A percentile compares a stretch with the other conserved stretches of the same genome.
phyloP scores from a whole-genome alignment of 1,140 invertebrate species.

The Druon quercuslanigerum region DNA sequence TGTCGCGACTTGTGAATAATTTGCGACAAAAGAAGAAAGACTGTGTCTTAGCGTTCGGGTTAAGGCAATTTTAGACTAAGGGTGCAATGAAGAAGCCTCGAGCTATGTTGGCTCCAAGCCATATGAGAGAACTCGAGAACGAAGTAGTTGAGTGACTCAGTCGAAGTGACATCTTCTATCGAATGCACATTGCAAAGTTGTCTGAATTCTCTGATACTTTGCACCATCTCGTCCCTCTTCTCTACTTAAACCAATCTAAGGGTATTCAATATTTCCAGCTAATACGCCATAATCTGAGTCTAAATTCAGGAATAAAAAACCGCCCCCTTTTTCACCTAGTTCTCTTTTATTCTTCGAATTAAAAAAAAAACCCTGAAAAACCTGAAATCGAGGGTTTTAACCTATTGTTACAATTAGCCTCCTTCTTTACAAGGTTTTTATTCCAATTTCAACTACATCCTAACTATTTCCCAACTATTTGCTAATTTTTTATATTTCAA shows the following conservation, averaged over 20 bases:
- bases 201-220: slow-evolving; percentile 17
- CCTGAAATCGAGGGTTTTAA: no score
- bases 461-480: no score
- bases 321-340: no score
- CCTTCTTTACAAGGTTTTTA: background rate
- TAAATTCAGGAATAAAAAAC: no score
- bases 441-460: background rate
- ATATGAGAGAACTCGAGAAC: slow-evolving; percentile 52
- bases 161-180: slow-evolving; percentile 50
- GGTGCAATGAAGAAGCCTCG: slow-evolving; percentile 50
- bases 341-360: no score
- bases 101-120: slow-evolving; percentile 65
- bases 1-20: slow-evolving; percentile 45
- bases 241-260: background rate
- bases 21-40: slow-evolving; percentile 47
- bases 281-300: no score
- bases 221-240: background rate
- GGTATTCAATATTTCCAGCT: background rate
- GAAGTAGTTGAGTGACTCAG: slow-evolving; percentile 49
- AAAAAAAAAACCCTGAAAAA: no score
- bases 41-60: slow-evolving; percentile 44
- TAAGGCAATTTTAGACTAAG: slow-evolving; percentile 70
- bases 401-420: no score
- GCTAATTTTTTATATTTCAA: no score
- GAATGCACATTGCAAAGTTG: slow-evolving; percentile 49